A percentile compares a stretch with the other conserved stretches of the same genome.
Evolutionary conservation across 1,140 invertebrate species (phyloP).

Genomic region (Melitaea cinxia): DNA sequence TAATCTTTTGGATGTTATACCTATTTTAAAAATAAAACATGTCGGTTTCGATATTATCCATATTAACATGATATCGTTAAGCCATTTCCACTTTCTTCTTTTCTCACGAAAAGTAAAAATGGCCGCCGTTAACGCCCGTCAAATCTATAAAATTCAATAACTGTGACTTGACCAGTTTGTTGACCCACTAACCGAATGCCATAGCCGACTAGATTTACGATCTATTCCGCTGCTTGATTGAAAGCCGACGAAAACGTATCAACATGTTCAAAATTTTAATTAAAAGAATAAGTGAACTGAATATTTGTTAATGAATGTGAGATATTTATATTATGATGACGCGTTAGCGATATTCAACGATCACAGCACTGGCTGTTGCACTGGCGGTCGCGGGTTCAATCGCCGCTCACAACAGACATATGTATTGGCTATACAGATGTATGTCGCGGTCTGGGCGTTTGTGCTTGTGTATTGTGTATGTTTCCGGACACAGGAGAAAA

Average conservation of each 20-base stretch:
- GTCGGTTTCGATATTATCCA: neutral
- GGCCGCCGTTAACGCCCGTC: slow-evolving; percentile 11
- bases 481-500: too few species aligned
- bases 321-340: too few species aligned
- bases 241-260: slow-evolving; percentile 6
- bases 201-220: slow-evolving; percentile 39
- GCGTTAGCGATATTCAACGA: too few species aligned
- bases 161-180: slow-evolving; percentile 44
- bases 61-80: neutral
- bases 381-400: too few species aligned
- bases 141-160: slow-evolving; percentile 18
- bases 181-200: slow-evolving; percentile 52
- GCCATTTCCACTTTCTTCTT: neutral
- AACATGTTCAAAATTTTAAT: slow-evolving; percentile 5
- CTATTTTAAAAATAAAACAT: too few species aligned
- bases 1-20: too few species aligned
- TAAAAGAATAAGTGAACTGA: neutral
- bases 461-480: too few species aligned
- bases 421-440: too few species aligned
- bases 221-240: slow-evolving; percentile 24
- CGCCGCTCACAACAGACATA: too few species aligned
- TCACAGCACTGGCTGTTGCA: too few species aligned
- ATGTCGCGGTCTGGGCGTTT: too few species aligned
- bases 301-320: too few species aligned
- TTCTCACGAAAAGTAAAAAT: slow-evolving; percentile 13